Base-by-base conservation (phyloP, 2,113 vertebrate species). In the Delphinus delphis region DNA sequence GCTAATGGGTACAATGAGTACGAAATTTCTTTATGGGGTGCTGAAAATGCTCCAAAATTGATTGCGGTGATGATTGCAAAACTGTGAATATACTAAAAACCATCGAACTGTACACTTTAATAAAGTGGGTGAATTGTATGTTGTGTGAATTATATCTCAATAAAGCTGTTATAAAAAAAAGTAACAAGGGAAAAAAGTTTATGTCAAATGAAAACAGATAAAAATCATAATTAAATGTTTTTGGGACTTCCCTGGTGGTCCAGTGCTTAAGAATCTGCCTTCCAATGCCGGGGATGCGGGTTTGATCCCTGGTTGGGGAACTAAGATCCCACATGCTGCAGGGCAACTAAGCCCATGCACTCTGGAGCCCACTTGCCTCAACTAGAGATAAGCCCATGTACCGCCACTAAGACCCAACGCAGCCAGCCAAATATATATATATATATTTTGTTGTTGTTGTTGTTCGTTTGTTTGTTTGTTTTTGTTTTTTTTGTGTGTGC, bases 121-220 rank as follows among this genome's bases (percentile, higher is more conserved):
- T 41, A 41, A 41, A 41, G 20, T 79, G 44, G 17, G 77, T 79
- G 36, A 67, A 41, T 77, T 92, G 0, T 65, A 50, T 90, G 21
- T 26, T 50, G 33, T 53, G 55, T 93, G n/a, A 76, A 80, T 65
- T 76, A 38, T 67, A 31, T 62, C 28, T 88, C 10, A 65, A 17
- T 87, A 77, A 67, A 95, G 44, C 47, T 88, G 11, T 86, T 85
- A 92, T 53, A 38, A 14, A 44, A 95, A 95, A 71, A 74, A 55
- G 23, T 44, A 91, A 44, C 53, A 60, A 53, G 31, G 44, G 17
- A 28, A 36, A 23, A 76, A 53, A 76, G 7, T 67, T 85, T 90
- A 90, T 65, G 3, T 87, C 77, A 70, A 58, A 77, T 58, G 41
- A 84, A 93, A 83, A 71, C n/a, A 85, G 33, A 77, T 63, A 73